Base-by-base conservation (phyloP, 2,113 vertebrate species). In the Nesogale talazaci region DNA sequence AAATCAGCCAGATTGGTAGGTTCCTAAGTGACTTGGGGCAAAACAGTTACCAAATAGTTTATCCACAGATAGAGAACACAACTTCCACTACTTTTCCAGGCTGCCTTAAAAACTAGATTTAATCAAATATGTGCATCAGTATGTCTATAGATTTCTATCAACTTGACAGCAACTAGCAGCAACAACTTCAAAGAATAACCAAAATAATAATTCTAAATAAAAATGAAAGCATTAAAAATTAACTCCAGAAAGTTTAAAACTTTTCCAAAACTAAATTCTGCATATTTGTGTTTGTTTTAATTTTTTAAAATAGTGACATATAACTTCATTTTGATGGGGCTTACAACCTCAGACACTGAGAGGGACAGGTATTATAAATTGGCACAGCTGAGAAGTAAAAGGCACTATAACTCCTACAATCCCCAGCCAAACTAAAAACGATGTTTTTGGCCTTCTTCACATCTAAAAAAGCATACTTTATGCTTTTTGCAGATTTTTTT, bases 311-410 rank as follows among this genome's bases (percentile, higher is more conserved):
- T 75, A 25, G 8, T 88, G 36, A 1, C 9, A 52, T 59, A 93
- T 86, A 79, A 88, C 59, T 77, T 14, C 57, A 29, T 92, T 88
- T 95, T 86, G 34, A 3, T 92, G 69, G 40, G 14, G 6, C 10
- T 59, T 36, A 72, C 75, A 83, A 76, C 89, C 9, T 56, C 90
- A 75, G 2, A 25, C 83, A 10, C 27, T 74, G 38, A 77, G 17
- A 84, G 2, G 3, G 23, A 2, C 57, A 88, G 11, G 22, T 82
- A 42, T 74, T 46, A 42, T 38, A 89, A 83, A 61, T 78, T 20
- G 31, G 25, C 20, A 87, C 88, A 63, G 4, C 31, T 79, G 75
- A 75, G 19, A 81, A 40, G 15, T 83, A 67, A 46, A 57, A 84
- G 65, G 2, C 7, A 76, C 8, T 20, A 19, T 15, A 77, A 90